phyloP scores from a whole-genome alignment of 2,797 vertebrate species.

The Enteromius fasciolatus region DNA sequence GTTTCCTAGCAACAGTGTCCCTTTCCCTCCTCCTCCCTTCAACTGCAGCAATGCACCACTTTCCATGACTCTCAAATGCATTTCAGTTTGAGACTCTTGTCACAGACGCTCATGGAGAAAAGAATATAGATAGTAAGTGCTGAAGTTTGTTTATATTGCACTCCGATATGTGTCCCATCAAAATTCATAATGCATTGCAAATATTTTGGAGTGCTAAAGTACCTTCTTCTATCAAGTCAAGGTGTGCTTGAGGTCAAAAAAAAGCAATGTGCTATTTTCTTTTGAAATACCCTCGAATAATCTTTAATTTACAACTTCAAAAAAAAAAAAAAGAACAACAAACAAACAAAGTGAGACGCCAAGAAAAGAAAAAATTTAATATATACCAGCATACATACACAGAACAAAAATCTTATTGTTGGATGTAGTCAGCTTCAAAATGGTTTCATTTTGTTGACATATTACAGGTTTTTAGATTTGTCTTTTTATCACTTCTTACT shows the following conservation, averaged over 20 bases:
- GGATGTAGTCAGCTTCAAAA: background rate
- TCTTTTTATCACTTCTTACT: background rate
- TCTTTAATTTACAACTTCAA: background rate
- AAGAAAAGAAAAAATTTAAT: background rate
- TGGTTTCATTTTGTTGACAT: background rate
- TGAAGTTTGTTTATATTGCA: background rate
- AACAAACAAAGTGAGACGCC: background rate
- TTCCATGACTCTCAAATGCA: conserved; percentile 74
- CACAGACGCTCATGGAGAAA: background rate
- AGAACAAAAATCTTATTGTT: background rate
- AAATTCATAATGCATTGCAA: background rate
- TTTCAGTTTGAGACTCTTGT: conserved; percentile 64
- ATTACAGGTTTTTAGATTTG: background rate
- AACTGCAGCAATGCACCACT: conserved; percentile 81
- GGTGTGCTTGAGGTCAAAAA: background rate
- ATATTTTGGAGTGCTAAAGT: background rate
- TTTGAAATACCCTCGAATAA: background rate
- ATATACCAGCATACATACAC: background rate
- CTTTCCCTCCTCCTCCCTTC: conserved; percentile 56
- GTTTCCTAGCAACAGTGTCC: conserved; percentile 85
- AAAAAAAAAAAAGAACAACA: no score
- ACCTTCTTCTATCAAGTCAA: no score
- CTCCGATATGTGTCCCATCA: background rate
- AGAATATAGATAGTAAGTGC: background rate
- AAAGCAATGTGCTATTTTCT: background rate